Conservation (phyloP, 2,888 invertebrate genomes). For the Orthonychiurus folsomi region DNA sequence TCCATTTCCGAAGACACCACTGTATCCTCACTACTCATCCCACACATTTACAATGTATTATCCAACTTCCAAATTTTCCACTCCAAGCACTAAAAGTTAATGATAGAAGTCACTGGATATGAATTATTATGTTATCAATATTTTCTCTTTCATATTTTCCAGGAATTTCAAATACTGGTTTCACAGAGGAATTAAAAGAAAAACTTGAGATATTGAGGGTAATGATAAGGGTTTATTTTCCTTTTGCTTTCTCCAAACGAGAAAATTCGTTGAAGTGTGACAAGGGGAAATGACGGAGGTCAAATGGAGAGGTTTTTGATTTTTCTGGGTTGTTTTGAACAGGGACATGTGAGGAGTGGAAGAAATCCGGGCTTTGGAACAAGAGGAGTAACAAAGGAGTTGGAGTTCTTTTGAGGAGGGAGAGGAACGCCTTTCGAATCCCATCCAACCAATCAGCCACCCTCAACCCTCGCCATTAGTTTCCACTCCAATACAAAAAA, state of each 20-base stretch:
- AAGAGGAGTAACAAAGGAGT: not conserved
- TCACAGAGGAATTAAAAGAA: not conserved
- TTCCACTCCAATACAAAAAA: not conserved
- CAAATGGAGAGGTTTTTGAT: not conserved
- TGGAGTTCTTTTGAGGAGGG: not conserved
- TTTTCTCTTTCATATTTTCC: not conserved
- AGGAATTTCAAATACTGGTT: not conserved
- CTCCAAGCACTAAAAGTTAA: not conserved
- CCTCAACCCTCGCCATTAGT: not conserved
- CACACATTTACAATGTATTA: not conserved
- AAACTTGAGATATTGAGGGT: too few species aligned
- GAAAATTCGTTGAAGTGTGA: not conserved
- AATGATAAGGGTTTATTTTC: too few species aligned
- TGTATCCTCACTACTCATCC: not conserved
- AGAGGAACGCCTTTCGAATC: not conserved
- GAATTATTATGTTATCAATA: not conserved
- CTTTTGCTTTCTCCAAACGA: too few species aligned
- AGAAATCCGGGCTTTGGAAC: not conserved
- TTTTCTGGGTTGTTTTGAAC: not conserved
- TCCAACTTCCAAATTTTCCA: not conserved
- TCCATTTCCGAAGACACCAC: not conserved
- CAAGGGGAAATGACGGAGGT: not conserved
- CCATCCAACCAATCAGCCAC: not conserved
- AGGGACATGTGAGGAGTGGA: not conserved
- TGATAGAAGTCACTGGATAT: not conserved